Base-by-base conservation (phyloP, 2,113 vertebrate genomes). In the Uropsilus gracilis region DNA sequence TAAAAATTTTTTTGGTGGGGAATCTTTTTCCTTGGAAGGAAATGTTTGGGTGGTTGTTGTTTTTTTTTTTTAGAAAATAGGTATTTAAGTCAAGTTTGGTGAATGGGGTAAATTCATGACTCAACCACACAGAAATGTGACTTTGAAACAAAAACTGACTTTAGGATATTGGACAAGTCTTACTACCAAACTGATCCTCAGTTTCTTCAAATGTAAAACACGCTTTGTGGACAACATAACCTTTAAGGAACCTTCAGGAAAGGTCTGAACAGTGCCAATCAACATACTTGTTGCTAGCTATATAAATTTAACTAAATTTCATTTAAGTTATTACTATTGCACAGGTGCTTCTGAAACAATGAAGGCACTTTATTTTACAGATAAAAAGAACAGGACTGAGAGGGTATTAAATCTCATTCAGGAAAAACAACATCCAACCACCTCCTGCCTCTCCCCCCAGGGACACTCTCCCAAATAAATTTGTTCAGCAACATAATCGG, bases 381-480 rank as follows among this genome's bases (percentile, higher is more conserved):
- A 93, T 71, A 86, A 93, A 94, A 94, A 39, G 16, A 85, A 59
- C 22, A 84, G 37, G 30, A 83, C 53, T 30, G 5, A 83, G 34
- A 68, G 34, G 34, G 48, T 57, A 81, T 24, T 89, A 78, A 91
- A 80, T 77, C 68, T 87, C 72, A n/a, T 3, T 39, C 37, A 95
- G 28, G 39, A 72, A 83, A 96, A 90, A 81, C 39, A 44, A 8
- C 12, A 8, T 39, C 57, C 37, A 7, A 26, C 68, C 3, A 1
- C 71, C 34, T 71, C n/a, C 46, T 28, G 8, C 32, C 55, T 80
- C 4, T 12, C 48, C 75, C 75, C 26, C 53, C 68, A 13, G 59
- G 76, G 48, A 75, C n/a, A 68, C 16, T 6, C 46, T 64, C 50
- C 48, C 83, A 26, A 77, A 91, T 95, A 12, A 75, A 64, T 96